Evolutionary conservation across 2,113 vertebrate genomes (phyloP).

Genomic region (Tupaia chinensis): DNA sequence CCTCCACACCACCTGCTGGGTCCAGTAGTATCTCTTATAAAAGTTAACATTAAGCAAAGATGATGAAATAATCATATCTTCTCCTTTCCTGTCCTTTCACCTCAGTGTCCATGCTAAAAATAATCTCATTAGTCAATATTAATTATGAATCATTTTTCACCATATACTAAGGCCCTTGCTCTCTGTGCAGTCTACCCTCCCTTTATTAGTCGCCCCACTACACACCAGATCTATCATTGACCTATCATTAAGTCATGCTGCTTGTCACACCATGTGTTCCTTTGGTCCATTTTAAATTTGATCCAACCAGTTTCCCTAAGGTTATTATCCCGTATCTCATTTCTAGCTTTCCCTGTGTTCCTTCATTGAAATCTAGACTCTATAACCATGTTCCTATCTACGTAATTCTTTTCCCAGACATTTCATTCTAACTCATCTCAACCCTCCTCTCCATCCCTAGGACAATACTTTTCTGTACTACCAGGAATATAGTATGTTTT

Average conservation of each 20-base stretch:
- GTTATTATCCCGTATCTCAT: background rate
- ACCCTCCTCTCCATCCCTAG: background rate
- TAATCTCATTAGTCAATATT: background rate
- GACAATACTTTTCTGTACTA: background rate
- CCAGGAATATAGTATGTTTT: background rate
- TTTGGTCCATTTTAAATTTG: conserved; percentile 5
- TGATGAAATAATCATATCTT: background rate
- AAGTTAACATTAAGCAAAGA: background rate
- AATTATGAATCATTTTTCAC: background rate
- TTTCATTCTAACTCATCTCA: conserved; percentile 27
- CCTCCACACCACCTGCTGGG: too few species aligned
- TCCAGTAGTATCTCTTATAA: background rate
- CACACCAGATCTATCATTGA: background rate
- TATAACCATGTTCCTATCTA: background rate
- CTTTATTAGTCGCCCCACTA: background rate
- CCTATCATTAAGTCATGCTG: background rate
- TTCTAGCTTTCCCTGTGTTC: background rate
- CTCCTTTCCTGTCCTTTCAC: background rate
- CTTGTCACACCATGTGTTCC: background rate
- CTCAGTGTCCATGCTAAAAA: background rate
- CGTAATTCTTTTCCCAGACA: background rate
- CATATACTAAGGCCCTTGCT: background rate
- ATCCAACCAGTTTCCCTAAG: background rate
- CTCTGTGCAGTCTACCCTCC: background rate
- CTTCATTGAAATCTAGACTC: background rate